Evolutionary conservation across 37 sponge, comb jelly and placozoan species (phyloP).

Genomic region (Beroe forskalii): DNA sequence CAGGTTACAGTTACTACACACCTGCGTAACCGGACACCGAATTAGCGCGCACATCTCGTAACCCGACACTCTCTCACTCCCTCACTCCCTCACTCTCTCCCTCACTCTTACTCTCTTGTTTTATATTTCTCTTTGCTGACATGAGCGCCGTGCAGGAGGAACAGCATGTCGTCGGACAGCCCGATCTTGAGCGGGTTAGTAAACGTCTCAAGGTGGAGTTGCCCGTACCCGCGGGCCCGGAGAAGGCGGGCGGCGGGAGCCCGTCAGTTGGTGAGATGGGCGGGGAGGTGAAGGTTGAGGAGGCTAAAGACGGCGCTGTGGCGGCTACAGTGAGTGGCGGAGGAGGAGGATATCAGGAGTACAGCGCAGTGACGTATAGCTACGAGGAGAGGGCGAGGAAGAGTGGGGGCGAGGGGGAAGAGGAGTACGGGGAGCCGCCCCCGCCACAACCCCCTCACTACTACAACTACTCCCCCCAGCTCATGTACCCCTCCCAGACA

Average conservation of each 20-base stretch:
- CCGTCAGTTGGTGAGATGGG: not conserved
- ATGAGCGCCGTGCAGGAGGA: not conserved
- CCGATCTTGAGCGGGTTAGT: conserved; percentile 49
- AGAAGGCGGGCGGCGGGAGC: not conserved
- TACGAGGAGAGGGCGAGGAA: not conserved
- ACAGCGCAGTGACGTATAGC: not conserved
- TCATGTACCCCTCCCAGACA: conserved; percentile 50
- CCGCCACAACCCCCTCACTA: not conserved
- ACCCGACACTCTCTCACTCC: conserved; percentile 28
- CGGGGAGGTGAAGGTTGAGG: not conserved
- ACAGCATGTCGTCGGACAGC: not conserved
- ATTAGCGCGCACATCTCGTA: conserved; percentile 8
- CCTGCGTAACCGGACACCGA: conserved; percentile 3
- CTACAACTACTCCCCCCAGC: conserved; percentile 13
- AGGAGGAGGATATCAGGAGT: not conserved
- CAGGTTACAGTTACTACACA: not conserved
- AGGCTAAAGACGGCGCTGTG: not conserved
- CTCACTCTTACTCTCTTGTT: not conserved
- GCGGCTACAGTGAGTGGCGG: not conserved
- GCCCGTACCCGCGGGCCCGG: not conserved
- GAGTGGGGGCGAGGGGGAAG: not conserved
- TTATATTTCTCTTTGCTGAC: not conserved
- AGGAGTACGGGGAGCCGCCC: not conserved
- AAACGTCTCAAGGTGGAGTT: conserved; percentile 31
- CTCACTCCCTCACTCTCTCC: not conserved